Base-by-base conservation (phyloP, 2,113 vertebrate species). In the Microtus ochrogaster region DNA sequence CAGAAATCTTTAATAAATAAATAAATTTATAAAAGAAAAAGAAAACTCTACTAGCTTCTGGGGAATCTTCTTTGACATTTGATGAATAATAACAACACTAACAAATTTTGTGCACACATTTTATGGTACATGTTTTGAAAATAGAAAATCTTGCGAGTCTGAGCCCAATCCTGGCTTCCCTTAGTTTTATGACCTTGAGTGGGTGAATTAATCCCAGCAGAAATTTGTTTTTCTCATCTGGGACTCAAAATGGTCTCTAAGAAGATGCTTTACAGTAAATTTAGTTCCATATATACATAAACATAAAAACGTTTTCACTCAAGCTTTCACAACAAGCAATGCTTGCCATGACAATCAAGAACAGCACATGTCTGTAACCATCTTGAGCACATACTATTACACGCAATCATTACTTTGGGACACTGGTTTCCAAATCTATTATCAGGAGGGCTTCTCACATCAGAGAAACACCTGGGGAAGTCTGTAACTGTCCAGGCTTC, bases 101-200 rank as follows among this genome's bases (percentile, higher is more conserved):
- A 52, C 1, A 12, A 70, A 19, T 82, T 96, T 87, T 19, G 78
- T 47, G 28, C 76, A 74, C 49, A 93, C 96, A 94, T 19, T 78
- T 86, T 73, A 39, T 93, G 63, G 49, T 87, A 12, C 21, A 30
- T 68, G 24, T 39, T 95, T 97, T 90, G 19, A 94, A 94, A 92
- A 95, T 7, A 77, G 13, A 89, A 24, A 94, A 55, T 12, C 28
- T 10, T 85, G 61, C 11, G 14, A 76, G 21, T 84, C 58, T 66
- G 66, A 33, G 79, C 68, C 17, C n/a, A 95, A 13, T 70, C 22
- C 9, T 49, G 78, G 22, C 19, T 93, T 72, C 73, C 33, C 93
- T 95, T 93, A 90, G 33, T 87, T 68, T 22, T 73, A 30, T 49
- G 55, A 78, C 61, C 30, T 58, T 39, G 2, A 0, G 22, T 66